Percentiles rank a stretch among this genome's conserved stretches.
phyloP scores from a whole-genome alignment of 2,113 vertebrate species.

The Bubalus kerabau region DNA sequence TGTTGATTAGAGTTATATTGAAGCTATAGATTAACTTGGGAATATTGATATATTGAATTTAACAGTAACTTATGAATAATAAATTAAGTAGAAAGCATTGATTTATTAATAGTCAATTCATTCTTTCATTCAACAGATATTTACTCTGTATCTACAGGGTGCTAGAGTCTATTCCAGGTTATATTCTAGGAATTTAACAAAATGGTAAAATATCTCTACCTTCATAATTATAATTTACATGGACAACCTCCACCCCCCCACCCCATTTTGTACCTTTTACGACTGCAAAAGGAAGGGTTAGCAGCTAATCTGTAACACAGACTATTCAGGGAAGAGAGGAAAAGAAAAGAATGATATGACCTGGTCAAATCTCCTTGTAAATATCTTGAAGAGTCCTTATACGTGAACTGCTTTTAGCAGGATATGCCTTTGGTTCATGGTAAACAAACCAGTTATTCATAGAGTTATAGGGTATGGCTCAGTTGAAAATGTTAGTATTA shows the following conservation, averaged over 20 bases:
- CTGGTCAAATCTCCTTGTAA: not conserved
- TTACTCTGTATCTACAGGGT: not conserved
- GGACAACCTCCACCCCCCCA: fast-evolving
- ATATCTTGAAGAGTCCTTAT: not conserved
- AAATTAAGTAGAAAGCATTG: not conserved
- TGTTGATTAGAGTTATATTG: not conserved
- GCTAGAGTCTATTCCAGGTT: not conserved
- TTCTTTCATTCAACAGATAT: not conserved
- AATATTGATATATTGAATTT: not conserved
- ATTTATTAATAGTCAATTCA: not conserved
- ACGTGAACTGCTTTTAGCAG: not conserved
- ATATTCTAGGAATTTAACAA: not conserved
- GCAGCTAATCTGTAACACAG: not conserved
- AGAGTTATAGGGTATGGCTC: not conserved
- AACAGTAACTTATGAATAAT: not conserved
- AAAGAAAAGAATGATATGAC: not conserved
- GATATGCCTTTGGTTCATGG: not conserved
- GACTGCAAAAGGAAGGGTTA: not conserved
- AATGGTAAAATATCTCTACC: not conserved
- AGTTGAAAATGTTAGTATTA: not conserved
- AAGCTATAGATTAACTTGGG: not conserved
- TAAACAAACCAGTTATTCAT: not conserved
- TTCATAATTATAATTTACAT: not conserved
- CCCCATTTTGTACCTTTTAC: not conserved
- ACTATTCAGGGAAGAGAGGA: not conserved